phyloP scores from a whole-genome alignment of 2,797 vertebrate genomes.

The Onychomys leucogaster region DNA sequence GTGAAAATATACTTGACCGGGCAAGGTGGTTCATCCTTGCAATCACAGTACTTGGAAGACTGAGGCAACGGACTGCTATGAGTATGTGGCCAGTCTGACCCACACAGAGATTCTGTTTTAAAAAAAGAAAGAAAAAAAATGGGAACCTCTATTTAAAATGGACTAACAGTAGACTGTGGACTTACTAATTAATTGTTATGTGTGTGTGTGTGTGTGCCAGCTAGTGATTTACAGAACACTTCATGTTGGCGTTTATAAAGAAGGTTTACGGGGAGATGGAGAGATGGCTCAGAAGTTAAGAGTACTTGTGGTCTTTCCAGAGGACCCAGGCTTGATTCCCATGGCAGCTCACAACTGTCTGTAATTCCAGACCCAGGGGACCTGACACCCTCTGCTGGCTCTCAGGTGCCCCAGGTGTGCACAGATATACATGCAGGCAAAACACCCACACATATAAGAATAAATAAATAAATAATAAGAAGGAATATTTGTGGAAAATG shows the following conservation, averaged over 20 bases:
- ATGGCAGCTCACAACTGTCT: not conserved
- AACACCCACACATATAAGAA: not conserved
- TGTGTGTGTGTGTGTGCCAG: not conserved
- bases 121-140: not conserved
- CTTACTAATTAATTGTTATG: not conserved
- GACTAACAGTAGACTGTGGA: not conserved
- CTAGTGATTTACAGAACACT: slow-evolving; percentile 4
- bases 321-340: not conserved
- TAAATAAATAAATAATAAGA: not conserved
- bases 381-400: not conserved
- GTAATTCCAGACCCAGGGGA: not conserved
- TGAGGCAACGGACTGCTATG: not conserved
- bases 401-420: not conserved
- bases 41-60: not conserved
- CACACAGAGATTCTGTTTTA: not conserved
- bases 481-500: slow-evolving; percentile 54
- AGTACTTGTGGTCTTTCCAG: not conserved
- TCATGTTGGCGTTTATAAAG: slow-evolving; percentile 17
- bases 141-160: slow-evolving; percentile 4
- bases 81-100: not conserved
- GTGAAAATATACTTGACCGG: slow-evolving; percentile 44
- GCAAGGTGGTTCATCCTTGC: not conserved
- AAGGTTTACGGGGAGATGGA: not conserved
- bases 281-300: not conserved
- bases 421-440: not conserved